A percentile compares a stretch with the other conserved stretches of the same genome.
phyloP scores from a whole-genome alignment of 2,888 invertebrate species.

The Ametastegia equiseti region DNA sequence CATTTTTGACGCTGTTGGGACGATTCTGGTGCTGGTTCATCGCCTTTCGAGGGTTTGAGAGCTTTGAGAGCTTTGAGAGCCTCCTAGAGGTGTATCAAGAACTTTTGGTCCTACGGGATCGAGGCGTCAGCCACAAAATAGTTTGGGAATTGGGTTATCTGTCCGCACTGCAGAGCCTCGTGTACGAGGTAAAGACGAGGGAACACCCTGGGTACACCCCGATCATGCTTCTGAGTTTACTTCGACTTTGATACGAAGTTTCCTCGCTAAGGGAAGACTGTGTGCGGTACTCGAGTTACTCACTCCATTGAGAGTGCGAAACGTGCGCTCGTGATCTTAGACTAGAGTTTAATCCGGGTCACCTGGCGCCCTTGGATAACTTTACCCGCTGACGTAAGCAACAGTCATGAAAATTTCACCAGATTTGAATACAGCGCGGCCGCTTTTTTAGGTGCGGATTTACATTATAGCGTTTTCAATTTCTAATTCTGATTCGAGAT shows the following conservation, averaged over 20 bases:
- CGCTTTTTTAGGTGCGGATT: no score
- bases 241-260: constrained; percentile 29
- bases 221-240: constrained; percentile 6
- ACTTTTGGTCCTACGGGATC: constrained; percentile 41
- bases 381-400: neutral
- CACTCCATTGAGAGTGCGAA: neutral
- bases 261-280: no score
- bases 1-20: no score
- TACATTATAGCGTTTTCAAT: no score
- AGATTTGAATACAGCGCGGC: neutral
- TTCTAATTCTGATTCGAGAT: no score
- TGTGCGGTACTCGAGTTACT: constrained; percentile 11
- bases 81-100: no score
- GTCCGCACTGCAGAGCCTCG: constrained; percentile 18
- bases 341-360: neutral
- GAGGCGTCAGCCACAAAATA: constrained; percentile 23
- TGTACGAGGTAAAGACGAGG: neutral
- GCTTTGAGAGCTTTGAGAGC: neutral
- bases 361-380: neutral
- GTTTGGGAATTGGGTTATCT: constrained; percentile 43
- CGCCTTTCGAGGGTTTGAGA: neutral
- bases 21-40: no score
- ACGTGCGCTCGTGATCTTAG: constrained; percentile 9
- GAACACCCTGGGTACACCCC: neutral
- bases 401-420: neutral